Evolutionary conservation across 2,797 vertebrate species (phyloP), one percentile per base, ranked within the genome.

Genomic region (Ambastaia sidthimunki): DNA sequence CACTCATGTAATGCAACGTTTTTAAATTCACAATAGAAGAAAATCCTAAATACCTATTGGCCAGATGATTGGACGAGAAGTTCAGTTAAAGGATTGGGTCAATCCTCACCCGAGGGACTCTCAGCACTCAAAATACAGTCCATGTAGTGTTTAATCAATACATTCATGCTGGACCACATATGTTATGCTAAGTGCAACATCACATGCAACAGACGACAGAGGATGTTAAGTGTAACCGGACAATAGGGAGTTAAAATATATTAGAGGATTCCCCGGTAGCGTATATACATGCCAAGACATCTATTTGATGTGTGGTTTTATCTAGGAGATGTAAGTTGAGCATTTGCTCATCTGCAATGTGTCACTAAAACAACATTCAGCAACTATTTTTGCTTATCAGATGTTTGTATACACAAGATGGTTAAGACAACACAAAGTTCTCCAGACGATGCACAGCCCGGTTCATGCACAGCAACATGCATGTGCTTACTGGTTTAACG

Each of bases 141-240:
- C 7, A 80, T 52, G 60, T 60, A 31, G 62, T 18, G 47, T 57
- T 18, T 47, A 55, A 74, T 63, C 72, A 62, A 75, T 81, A 70
- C 48, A 10, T 63, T 31, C 15, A 41, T 54, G 80, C 59, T 47
- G n/a, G 48, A 54, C 59, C 10, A 50, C 13, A 31, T 44, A 4
- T 44, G 66, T 70, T 41, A 55, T 21, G 73, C 59, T 76, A 66
- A 76, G 28, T 69, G 23, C 1, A 0, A 23, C 18, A 60, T 34
- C 34, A 66, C 44, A 54, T 71, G 2, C 13, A 44, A n/a, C 0
- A 31, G 44, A 55, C 54, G 3, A 37, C 37, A 66, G 66, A 10
- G 15, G 21, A 81, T 12, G 54, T 63, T 62, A 25, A 37, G 15
- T 4, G 69, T 25, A 52, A 74, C 37, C 50, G 65, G 71, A 69